phyloP scores from a whole-genome alignment of 2,888 invertebrate species.

The Dolomedes plantarius region DNA sequence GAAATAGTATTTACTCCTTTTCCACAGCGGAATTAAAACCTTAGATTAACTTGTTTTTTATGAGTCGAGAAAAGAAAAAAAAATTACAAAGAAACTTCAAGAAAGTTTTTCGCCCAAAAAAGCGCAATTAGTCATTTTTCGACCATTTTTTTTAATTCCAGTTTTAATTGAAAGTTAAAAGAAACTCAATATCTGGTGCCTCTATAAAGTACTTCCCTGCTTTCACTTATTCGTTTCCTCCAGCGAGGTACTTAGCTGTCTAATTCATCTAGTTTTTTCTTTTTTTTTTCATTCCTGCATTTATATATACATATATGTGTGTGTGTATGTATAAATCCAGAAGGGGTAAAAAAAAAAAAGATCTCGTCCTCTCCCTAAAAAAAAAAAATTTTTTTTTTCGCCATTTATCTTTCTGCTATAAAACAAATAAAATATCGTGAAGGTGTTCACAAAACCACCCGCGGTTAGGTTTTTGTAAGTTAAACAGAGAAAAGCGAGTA shows the following conservation, averaged over 20 bases:
- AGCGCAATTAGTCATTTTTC: constrained; percentile 68
- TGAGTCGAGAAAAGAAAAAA: constrained; percentile 24
- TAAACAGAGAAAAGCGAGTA: constrained; percentile 61
- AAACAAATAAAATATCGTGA: constrained; percentile 57
- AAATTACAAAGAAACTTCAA: constrained; percentile 17
- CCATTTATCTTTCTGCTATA: constrained; percentile 37
- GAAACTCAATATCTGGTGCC: constrained; percentile 61
- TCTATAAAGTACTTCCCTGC: constrained; percentile 49
- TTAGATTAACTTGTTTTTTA: constrained; percentile 58
- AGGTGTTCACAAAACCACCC: constrained; percentile 53
- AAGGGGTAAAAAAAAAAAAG: background rate
- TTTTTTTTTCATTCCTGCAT: too few relatives aligned
- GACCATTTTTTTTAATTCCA: constrained; percentile 47
- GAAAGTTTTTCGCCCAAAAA: constrained; percentile 48
- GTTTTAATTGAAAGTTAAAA: constrained; percentile 70
- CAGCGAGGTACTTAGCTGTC: constrained; percentile 34
- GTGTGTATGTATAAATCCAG: constrained; percentile 3
- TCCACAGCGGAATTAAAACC: constrained; percentile 51
- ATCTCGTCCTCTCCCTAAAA: background rate
- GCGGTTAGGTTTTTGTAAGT: constrained; percentile 67
- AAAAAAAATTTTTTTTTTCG: constrained; percentile 18
- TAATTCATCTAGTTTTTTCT: constrained; percentile 24
- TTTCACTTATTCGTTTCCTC: constrained; percentile 57
- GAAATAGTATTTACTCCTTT: constrained; percentile 42
- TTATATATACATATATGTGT: background rate